Conservation (phyloP, 2,113 vertebrate genomes). For the Syrrhaptes paradoxus region DNA sequence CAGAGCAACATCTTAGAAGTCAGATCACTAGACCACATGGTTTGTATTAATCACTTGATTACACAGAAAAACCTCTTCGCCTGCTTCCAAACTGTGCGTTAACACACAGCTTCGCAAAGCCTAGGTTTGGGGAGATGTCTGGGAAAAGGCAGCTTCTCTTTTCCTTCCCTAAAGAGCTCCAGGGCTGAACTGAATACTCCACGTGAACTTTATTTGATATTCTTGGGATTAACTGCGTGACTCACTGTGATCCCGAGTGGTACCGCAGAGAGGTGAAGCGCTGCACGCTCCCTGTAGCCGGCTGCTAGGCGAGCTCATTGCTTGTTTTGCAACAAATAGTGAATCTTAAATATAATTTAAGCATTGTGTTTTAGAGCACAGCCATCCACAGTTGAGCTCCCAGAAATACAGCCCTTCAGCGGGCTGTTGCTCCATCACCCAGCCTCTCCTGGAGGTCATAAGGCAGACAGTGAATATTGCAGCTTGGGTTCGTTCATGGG, state of each 20-base stretch:
- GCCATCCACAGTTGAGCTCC: background rate
- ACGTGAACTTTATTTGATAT: background rate
- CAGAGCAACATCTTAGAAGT: background rate
- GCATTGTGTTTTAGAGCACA: background rate
- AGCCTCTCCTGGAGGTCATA: background rate
- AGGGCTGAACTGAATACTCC: background rate
- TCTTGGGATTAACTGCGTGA: background rate
- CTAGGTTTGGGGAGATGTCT: background rate
- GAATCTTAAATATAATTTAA: background rate
- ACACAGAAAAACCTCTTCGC: background rate
- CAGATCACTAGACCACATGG: background rate
- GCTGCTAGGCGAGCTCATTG: background rate
- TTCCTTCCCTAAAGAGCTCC: background rate
- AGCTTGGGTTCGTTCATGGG: background rate
- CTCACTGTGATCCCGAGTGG: background rate
- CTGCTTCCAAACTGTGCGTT: background rate
- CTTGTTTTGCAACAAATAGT: background rate
- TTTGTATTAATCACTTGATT: constrained; percentile 11
- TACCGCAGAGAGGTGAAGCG: background rate
- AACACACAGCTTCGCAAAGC: background rate
- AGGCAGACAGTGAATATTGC: background rate
- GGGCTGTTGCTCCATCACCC: background rate
- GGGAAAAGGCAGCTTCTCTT: background rate
- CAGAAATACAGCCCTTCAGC: background rate
- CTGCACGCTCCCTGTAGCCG: background rate